Evolutionary conservation across 2,113 vertebrate species (phyloP).

Genomic region (Formicarius rufipectus): DNA sequence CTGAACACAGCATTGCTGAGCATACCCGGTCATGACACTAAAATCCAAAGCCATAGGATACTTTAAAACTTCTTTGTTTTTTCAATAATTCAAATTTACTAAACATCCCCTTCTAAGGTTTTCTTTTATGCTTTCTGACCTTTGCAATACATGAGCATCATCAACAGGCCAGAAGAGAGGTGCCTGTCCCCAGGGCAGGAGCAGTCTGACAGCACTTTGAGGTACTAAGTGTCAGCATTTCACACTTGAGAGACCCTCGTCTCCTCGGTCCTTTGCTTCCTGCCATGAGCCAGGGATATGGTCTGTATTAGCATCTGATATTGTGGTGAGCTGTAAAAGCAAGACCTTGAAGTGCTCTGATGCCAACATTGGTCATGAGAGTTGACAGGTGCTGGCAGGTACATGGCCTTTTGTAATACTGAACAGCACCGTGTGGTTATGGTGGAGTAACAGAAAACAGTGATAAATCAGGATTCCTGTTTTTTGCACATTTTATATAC

Average conservation of each 20-base stretch:
- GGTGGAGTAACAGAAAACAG: not conserved
- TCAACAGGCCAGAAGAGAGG: not conserved
- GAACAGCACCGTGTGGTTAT: fast-evolving
- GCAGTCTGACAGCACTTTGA: not conserved
- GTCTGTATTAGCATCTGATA: not conserved
- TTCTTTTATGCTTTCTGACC: not conserved
- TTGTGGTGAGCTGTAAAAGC: not conserved
- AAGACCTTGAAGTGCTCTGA: not conserved
- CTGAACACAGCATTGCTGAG: not conserved
- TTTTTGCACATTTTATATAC: not conserved
- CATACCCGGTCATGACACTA: not conserved
- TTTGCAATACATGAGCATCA: not conserved
- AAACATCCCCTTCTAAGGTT: not conserved
- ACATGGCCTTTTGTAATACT: not conserved
- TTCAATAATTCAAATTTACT: not conserved
- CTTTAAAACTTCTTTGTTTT: not conserved
- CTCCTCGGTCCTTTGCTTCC: not conserved
- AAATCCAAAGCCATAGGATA: not conserved
- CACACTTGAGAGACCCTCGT: not conserved
- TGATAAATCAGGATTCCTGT: not conserved
- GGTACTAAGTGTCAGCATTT: not conserved
- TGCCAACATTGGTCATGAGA: not conserved
- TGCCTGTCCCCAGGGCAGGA: not conserved
- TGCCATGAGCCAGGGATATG: not conserved
- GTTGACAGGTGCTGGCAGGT: not conserved